Evolutionary conservation across 1,140 invertebrate species (phyloP), one percentile per base, ranked within the genome.

Genomic region (Drosophila lowei): DNA sequence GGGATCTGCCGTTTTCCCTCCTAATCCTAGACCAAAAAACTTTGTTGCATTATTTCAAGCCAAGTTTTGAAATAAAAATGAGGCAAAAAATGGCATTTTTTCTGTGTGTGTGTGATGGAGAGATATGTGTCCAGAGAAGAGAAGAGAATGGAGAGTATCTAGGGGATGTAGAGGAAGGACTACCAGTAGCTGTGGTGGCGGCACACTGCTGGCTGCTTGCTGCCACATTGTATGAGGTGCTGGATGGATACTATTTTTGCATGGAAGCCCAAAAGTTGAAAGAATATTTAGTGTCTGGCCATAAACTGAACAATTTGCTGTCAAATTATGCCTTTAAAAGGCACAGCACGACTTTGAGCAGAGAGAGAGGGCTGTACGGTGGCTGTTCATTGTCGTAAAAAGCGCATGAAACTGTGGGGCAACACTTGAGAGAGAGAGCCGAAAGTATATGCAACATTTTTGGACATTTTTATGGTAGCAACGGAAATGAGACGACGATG

Each of bases 281-380:
- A 56, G 58, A 72, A 68, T 73, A 61, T 80, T 79, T 79, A 73
- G 58, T 79, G 67, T 38, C 44, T 66, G 77, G 71, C 66, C 55
- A 79, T 79, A 79, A 79, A 68, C 67, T 65, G 56, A 76, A 80
- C 77, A 80, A 86, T 85, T 85, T 85, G 68, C 67, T 81, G 70
- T 61, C 54, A 86, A 85, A 86, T 85, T 85, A 85, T 85, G 80
- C 81, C 67, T 61, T 76, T 60, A 56, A 46, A 71, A 59, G 55
- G 42, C 50, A 58, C 9, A 4, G 34, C 34, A 38, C 34, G 11
- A 38, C 11, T 38, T 38, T 38, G 11, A 11, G 11, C 7, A 11
- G 16, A 7, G 9, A 23, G 21, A 25, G 23, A 4, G 46, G 25
- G 46, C 13, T 18, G n/a, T 23, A 42, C 28, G 28, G 44, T 25